These are phyloP conservation scores for Paragorgia papillata DNA, from an alignment of 92 coral and sea anemone species.

Conservation along the genomic window DNA sequence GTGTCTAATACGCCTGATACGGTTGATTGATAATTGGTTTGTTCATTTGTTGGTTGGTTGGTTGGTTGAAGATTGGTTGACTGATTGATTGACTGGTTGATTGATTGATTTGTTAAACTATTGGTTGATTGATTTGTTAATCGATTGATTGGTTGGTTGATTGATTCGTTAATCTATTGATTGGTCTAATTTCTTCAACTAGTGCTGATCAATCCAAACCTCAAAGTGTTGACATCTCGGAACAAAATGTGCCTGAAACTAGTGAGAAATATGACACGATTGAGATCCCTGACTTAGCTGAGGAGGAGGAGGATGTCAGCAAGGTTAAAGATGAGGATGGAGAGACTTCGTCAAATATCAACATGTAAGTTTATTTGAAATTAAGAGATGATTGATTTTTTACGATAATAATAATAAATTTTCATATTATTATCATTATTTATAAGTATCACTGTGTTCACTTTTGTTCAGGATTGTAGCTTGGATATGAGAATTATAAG, in stretches of 20 bases:
- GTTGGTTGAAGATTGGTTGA: no score
- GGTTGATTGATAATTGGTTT: conserved; percentile 40
- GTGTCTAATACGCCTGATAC: conserved; percentile 8
- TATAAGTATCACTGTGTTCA: no score
- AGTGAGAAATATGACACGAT: conserved; percentile 63
- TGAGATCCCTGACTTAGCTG: conserved; percentile 64
- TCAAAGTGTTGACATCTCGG: conserved; percentile 69
- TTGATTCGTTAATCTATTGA: no score
- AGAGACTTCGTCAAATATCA: not conserved
- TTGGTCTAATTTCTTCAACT: conserved; percentile 74
- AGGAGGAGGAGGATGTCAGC: conserved; percentile 59
- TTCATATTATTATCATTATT: no score
- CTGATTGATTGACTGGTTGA: no score
- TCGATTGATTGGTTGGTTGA: no score
- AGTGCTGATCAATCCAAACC: conserved; percentile 21
- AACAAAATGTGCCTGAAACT: conserved; percentile 97
- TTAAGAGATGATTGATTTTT: not conserved
- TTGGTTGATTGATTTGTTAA: no score
- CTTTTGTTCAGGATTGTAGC: no score
- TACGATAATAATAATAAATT: not conserved
- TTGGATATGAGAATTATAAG: no score
- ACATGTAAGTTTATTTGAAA: not conserved
- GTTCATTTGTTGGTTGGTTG: no score
- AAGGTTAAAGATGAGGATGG: conserved; percentile 37
- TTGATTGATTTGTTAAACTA: no score